These are phyloP conservation scores for Pediacus dermestoides DNA, from an alignment of 2,888 invertebrate species.

Conservation along the genomic window DNA sequence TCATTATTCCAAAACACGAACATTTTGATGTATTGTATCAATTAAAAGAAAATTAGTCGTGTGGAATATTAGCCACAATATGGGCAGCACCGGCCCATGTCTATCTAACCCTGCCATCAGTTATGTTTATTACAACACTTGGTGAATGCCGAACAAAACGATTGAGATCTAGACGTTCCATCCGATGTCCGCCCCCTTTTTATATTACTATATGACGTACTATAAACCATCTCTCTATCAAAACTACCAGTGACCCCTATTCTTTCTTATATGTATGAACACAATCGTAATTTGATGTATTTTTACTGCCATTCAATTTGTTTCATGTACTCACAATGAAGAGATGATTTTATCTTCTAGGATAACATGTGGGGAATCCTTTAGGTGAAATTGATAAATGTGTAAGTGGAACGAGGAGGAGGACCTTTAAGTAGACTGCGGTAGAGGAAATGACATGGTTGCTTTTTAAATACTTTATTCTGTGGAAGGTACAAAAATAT, in stretches of 20 bases:
- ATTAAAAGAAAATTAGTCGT: slow-evolving; percentile 30
- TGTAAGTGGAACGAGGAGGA: too few species aligned
- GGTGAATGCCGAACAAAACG: slow-evolving; percentile 33
- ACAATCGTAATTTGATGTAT: slow-evolving; percentile 2
- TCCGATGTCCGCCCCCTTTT: slow-evolving; percentile 25
- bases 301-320: too few species aligned
- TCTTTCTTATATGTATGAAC: slow-evolving; percentile 1
- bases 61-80: slow-evolving; percentile 20
- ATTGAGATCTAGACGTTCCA: slow-evolving; percentile 32
- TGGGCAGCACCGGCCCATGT: slow-evolving; percentile 25
- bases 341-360: too few species aligned
- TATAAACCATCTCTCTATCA: slow-evolving; percentile 19
- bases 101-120: slow-evolving; percentile 33
- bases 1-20: slow-evolving; percentile 20
- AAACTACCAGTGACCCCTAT: slow-evolving; percentile 1
- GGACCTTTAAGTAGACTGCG: too few species aligned
- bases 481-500: too few species aligned
- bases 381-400: too few species aligned
- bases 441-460: too few species aligned
- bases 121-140: slow-evolving; percentile 38
- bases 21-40: slow-evolving; percentile 26
- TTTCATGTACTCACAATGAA: too few species aligned
- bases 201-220: slow-evolving; percentile 15
- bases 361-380: too few species aligned
- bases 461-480: too few species aligned